Evolutionary conservation across 1,140 invertebrate species (phyloP).

Genomic region (Drosophila lowei): DNA sequence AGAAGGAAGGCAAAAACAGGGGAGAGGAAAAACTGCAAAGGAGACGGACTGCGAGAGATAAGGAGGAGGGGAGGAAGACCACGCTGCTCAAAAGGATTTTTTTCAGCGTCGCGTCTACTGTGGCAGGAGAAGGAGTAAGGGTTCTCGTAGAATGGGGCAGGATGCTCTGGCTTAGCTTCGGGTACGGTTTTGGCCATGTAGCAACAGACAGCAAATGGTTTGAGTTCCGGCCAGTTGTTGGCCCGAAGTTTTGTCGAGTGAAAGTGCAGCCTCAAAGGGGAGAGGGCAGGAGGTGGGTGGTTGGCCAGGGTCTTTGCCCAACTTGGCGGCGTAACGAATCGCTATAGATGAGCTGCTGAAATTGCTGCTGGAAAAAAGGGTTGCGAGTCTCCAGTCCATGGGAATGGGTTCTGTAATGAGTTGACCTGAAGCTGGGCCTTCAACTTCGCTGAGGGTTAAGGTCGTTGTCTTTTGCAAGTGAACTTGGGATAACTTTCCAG

Average conservation of each 20-base stretch:
- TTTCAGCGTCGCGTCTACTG: constrained; percentile 60
- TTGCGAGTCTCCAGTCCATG: constrained; percentile 17
- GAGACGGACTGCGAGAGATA: neutral
- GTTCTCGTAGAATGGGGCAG: constrained; percentile 17
- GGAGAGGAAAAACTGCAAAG: constrained; percentile 14
- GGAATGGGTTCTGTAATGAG: constrained; percentile 30
- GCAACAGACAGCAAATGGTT: constrained; percentile 51
- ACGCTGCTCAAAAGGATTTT: constrained; percentile 65
- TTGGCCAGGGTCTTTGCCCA: neutral
- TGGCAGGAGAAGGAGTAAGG: constrained; percentile 10
- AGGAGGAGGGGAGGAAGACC: constrained; percentile 45
- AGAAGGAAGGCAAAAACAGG: constrained; percentile 50
- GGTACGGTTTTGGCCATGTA: constrained; percentile 25
- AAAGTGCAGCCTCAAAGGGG: constrained; percentile 53
- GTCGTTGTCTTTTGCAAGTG: constrained; percentile 33
- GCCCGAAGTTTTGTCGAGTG: constrained; percentile 57
- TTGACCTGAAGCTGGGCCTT: constrained; percentile 28
- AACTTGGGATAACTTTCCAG: constrained; percentile 14
- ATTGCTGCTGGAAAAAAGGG: constrained; percentile 26
- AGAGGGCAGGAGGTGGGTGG: constrained; percentile 3
- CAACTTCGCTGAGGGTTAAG: constrained; percentile 22
- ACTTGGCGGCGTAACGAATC: constrained; percentile 25
- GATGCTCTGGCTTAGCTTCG: constrained; percentile 24
- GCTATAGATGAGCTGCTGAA: constrained; percentile 29
- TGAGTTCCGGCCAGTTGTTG: constrained; percentile 44